Base-by-base conservation (phyloP, 2,113 vertebrate genomes). In the Halichoerus grypus region DNA sequence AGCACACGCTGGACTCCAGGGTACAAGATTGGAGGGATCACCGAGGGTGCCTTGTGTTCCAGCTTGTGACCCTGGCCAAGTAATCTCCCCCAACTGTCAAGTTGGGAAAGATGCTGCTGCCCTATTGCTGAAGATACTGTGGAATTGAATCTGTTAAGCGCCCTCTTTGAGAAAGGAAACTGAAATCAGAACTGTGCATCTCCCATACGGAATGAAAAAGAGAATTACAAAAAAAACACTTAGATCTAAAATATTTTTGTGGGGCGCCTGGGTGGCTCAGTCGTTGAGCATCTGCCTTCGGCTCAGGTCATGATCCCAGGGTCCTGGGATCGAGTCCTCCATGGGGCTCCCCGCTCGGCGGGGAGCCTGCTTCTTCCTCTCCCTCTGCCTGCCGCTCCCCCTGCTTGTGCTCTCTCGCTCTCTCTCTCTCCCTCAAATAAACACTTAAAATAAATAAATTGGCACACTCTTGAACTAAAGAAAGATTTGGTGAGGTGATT, bases 81-180 rank as follows among this genome's bases (percentile, higher is more conserved):
- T 80, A 53, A 59, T 80, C 42, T 28, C 7, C 79, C 7, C 51
- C 26, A 76, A 0, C 42, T 74, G 12, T 51, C 39, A 55, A 94
- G 28, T 19, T 74, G 72, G 80, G 46, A 71, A 69, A 26, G 7
- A 28, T 1, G 12, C 7, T 26, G 36, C 18, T 46, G 65, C 51
- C 24, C 65, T 69, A 33, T 69, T 69, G 5, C 42, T n/a, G 81
- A 33, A 39, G 14, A 39, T 53, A 49, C 18, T 11, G 16, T 85
- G 67, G 69, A 94, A 79, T 42, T 39, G 87, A 59, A 42, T 51
- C 14, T 0, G 28, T 33, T 39, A 18, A 14, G 13, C 0, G 7
- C n/a, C n/a, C 11, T 88, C 55, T 91, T 88, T 81, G 83, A 28
- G 49, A 95, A 91, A 76, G 11, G 83, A 85, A 81, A 86, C n/a